Evolutionary conservation across 2,888 invertebrate genomes (phyloP).

Genomic region (Clunio marinus): DNA sequence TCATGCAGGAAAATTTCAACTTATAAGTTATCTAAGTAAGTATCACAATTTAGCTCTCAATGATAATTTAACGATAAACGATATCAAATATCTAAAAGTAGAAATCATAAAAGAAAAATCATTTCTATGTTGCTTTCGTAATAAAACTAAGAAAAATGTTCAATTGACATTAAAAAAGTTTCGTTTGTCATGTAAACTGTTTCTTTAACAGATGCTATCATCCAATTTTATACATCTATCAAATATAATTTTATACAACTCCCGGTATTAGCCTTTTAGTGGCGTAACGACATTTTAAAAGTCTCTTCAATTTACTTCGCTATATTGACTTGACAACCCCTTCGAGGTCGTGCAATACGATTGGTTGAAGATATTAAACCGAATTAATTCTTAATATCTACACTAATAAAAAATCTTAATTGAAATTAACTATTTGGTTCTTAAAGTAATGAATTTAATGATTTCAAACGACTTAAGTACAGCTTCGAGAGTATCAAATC

Average conservation of each 20-base stretch:
- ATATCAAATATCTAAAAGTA: too few species aligned
- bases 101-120: too few species aligned
- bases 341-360: neutral
- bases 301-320: slow-evolving; percentile 7
- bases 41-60: too few species aligned
- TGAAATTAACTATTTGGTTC: slow-evolving; percentile 18
- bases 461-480: neutral
- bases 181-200: neutral
- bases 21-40: too few species aligned
- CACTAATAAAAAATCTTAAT: slow-evolving; percentile 13
- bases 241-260: neutral
- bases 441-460: slow-evolving; percentile 18
- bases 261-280: neutral
- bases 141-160: too few species aligned
- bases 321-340: neutral
- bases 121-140: too few species aligned
- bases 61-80: too few species aligned
- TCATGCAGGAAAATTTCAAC: too few species aligned
- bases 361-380: neutral
- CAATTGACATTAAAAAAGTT: too few species aligned
- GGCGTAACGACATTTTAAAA: neutral
- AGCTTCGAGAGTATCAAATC: slow-evolving; percentile 4
- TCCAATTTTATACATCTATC: neutral
- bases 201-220: neutral
- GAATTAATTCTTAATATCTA: slow-evolving; percentile 30